Evolutionary conservation across 2,113 vertebrate species (phyloP).

Genomic region (Aldabrachelys gigantea): DNA sequence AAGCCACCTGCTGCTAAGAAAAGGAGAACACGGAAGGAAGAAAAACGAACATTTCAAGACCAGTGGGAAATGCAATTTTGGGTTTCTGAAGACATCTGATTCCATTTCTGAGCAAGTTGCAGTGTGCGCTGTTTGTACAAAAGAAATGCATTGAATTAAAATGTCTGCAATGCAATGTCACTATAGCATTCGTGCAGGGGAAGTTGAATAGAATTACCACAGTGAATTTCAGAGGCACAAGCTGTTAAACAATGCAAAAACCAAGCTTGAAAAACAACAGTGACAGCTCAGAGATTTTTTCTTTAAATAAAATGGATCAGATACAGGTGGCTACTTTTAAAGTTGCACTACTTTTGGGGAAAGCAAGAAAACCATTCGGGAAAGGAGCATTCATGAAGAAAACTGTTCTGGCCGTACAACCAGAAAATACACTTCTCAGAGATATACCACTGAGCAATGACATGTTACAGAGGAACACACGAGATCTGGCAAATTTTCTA

Average conservation of each 20-base stretch:
- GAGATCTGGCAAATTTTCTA: not conserved
- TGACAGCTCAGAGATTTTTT: not conserved
- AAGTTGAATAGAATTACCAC: not conserved
- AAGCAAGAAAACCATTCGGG: not conserved
- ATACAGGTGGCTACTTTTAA: too few species aligned
- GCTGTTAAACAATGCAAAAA: not conserved
- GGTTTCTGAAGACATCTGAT: not conserved
- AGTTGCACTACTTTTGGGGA: too few species aligned
- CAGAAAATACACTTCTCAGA: not conserved
- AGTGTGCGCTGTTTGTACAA: not conserved
- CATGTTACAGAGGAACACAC: too few species aligned
- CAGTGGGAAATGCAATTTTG: not conserved
- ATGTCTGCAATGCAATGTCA: not conserved
- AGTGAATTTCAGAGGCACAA: not conserved
- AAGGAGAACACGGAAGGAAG: not conserved
- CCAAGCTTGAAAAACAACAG: not conserved
- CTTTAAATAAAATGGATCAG: too few species aligned
- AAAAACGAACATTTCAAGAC: not conserved
- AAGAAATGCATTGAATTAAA: not conserved
- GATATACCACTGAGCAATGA: not conserved
- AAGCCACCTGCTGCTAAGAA: not conserved
- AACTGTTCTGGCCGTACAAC: not conserved
- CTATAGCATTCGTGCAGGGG: not conserved
- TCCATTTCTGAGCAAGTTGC: not conserved
- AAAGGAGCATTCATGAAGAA: not conserved